Conservation (phyloP, 2,888 invertebrate species). For the Creontiades dilutus region DNA sequence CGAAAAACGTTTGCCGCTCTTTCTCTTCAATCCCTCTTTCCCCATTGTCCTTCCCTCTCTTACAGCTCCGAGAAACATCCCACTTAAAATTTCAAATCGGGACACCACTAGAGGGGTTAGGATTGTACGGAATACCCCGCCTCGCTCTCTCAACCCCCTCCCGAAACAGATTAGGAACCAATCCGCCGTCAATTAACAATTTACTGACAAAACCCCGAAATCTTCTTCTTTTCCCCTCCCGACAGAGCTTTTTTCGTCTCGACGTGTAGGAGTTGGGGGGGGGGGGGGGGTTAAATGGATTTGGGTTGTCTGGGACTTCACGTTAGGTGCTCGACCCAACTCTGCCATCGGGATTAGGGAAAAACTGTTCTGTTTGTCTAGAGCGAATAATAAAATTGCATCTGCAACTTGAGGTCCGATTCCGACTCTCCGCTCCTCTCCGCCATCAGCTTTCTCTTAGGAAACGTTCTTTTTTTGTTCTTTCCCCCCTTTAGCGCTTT, state of each 20-base stretch:
- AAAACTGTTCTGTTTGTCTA: conserved; percentile 70
- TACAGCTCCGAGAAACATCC: conserved; percentile 14
- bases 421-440: neutral
- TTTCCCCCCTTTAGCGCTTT: conserved; percentile 32
- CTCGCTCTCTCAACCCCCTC: neutral
- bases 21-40: neutral
- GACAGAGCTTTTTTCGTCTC: neutral
- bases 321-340: conserved; percentile 9
- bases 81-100: conserved; percentile 59
- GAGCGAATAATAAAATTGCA: conserved; percentile 65
- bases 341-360: conserved; percentile 4
- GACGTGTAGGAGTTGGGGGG: neutral
- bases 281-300: conserved; percentile 60
- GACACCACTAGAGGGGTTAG: neutral
- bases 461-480: conserved; percentile 43
- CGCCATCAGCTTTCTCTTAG: neutral
- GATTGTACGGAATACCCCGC: conserved; percentile 29
- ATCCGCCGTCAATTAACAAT: conserved; percentile 70
- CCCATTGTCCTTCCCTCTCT: neutral
- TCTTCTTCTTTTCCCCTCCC: conserved; percentile 52
- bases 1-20: conserved; percentile 3
- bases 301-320: conserved; percentile 56
- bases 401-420: conserved; percentile 22
- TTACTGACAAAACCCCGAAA: conserved; percentile 54
- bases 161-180: conserved; percentile 69